Evolutionary conservation across 2,888 invertebrate species (phyloP), one percentile per base, ranked within the genome.

Genomic region (Ptilodon capucinus): DNA sequence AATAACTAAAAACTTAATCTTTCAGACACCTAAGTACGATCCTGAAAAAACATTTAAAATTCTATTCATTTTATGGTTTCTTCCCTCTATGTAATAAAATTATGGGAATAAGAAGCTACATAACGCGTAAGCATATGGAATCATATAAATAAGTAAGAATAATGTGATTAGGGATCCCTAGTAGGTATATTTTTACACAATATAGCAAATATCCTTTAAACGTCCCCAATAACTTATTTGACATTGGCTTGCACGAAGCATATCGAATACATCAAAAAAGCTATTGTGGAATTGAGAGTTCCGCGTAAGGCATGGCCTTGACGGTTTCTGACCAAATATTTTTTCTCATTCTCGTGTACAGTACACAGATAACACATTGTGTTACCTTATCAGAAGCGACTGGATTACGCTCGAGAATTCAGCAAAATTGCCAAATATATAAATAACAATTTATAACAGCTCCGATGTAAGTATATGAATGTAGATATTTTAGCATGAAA

Each of bases 261-360:
- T 52, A 64, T 60, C 57, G 54, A 51, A 57, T 55, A 50, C 56
- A 62, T 64, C 55, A 70, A 61, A 65, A 46, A 65, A 52, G 19
- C 52, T 57, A 56, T 54, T 61, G 57, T 62, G 45, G 66, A 68
- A 69, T 74, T 66, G 69, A 74, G 73, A 83, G 81, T 84, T 85
- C 79, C 82, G 82, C 73, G 80, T 84, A 79, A 72, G 50, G 59
- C 67, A 56, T 84, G 86, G 80, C 88, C 88, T 88, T 86, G 86
- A 71, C 70, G 71, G 64, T 64, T 80, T 79, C 81, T 84, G 78
- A 74, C 71, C 72, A 76, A 81, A 81, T 75, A 73, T 80, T 79
- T 84, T 83, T 84, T 77, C 68, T 79, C 65, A 53, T 68, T 67
- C 69, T 69, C 66, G 65, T 64, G 56, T 66, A 64, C 48, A 64